Conservation (phyloP, 2,888 invertebrate species). For the Periphyllus acericola region DNA sequence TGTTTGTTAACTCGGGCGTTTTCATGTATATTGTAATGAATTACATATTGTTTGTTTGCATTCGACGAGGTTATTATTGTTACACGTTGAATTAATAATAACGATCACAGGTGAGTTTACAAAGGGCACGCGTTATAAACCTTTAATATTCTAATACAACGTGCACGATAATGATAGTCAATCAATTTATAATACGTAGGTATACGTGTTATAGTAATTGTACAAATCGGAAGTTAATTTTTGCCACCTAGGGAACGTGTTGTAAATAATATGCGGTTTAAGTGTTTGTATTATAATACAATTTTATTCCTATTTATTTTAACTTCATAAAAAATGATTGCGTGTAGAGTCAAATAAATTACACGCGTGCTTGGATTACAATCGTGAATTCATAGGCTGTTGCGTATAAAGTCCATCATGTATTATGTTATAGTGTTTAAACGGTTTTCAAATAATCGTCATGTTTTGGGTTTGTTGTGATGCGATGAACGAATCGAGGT, state of each 20-base stretch:
- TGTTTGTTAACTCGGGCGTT: neutral
- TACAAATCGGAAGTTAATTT: neutral
- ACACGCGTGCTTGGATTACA: neutral
- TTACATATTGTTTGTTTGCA: neutral
- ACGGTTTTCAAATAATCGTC: neutral
- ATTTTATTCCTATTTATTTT: neutral
- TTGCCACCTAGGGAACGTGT: neutral
- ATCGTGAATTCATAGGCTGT: neutral
- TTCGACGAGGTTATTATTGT: neutral
- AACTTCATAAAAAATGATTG: neutral
- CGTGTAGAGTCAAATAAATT: neutral
- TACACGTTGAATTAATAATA: neutral
- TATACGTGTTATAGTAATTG: too few relatives aligned
- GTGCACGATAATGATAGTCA: too few relatives aligned
- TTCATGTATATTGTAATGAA: neutral
- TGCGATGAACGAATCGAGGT: conserved; percentile 1
- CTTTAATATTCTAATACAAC: neutral
- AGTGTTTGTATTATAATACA: neutral
- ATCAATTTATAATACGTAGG: too few relatives aligned
- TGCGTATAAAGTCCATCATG: neutral
- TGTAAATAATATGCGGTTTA: neutral
- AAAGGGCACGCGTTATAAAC: neutral
- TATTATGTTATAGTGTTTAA: neutral
- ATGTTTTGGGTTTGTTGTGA: neutral
- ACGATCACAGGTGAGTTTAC: neutral